Percentiles rank a stretch among this genome's conserved stretches.
These are phyloP conservation scores for Ooceraea biroi DNA, from an alignment of 1,140 invertebrate genomes.

Conservation along the genomic window DNA sequence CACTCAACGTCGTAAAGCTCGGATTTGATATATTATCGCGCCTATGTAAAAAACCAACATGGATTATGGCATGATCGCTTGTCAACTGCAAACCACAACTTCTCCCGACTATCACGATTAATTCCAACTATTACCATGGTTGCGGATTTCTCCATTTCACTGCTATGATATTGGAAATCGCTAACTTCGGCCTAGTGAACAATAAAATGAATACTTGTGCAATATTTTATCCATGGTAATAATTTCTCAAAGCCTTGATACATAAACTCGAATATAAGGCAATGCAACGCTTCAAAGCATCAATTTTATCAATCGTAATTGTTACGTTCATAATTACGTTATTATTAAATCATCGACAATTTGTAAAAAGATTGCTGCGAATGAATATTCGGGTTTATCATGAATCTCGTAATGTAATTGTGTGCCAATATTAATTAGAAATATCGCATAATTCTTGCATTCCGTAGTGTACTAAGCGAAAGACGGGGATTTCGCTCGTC, in stretches of 20 bases:
- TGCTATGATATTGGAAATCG: constrained; percentile 18
- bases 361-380: not conserved
- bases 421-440: not conserved
- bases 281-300: not conserved
- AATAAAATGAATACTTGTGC: constrained; percentile 16
- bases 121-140: constrained; percentile 3
- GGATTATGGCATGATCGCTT: constrained; percentile 24
- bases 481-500: constrained; percentile 6
- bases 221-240: constrained; percentile 2
- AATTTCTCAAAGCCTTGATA: no score
- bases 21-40: constrained; percentile 49
- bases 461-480: not conserved
- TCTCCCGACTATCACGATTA: constrained; percentile 28
- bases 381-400: not conserved
- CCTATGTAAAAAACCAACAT: constrained; percentile 2
- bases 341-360: not conserved
- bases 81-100: constrained; percentile 7
- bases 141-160: not conserved
- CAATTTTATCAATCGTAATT: not conserved
- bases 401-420: not conserved
- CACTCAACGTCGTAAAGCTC: constrained; percentile 13
- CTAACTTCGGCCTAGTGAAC: not conserved
- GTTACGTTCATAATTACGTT: not conserved
- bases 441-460: constrained; percentile 1
- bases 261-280: not conserved